A percentile compares a stretch with the other conserved stretches of the same genome.
Conservation (phyloP, 2,888 invertebrate genomes). For the Polydrusus cervinus region DNA sequence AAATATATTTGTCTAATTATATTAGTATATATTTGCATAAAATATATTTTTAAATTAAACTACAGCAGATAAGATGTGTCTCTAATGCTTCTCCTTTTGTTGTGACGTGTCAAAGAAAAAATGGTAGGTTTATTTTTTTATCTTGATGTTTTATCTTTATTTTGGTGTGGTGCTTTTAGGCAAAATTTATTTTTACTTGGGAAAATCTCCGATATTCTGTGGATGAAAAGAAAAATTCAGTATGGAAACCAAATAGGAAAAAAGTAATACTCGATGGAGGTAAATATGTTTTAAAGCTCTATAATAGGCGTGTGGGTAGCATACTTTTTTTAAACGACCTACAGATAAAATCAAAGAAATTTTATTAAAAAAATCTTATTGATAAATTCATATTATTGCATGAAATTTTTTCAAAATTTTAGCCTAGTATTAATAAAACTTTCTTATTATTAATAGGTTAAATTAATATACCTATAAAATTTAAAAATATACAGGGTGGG, state of each 20-base stretch:
- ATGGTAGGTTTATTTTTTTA: conserved; percentile 29
- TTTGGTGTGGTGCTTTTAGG: conserved; percentile 41
- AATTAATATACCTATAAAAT: too few relatives aligned
- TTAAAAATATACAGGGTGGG: too few relatives aligned
- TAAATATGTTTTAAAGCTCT: conserved; percentile 44
- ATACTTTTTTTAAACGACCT: neutral
- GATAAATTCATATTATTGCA: too few relatives aligned
- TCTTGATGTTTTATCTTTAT: neutral
- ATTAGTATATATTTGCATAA: conserved; percentile 16
- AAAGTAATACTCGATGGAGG: conserved; percentile 60
- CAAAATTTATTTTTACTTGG: conserved; percentile 56
- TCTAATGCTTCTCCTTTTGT: conserved; percentile 1
- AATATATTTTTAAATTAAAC: conserved; percentile 4
- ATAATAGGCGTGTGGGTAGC: neutral
- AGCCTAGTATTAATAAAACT: too few relatives aligned
- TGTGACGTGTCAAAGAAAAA: conserved; percentile 3
- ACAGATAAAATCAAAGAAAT: too few relatives aligned
- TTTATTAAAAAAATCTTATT: too few relatives aligned
- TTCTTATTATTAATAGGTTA: too few relatives aligned
- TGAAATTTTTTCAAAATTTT: too few relatives aligned
- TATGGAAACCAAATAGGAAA: conserved; percentile 54
- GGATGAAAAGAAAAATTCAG: conserved; percentile 41
- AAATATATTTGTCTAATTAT: conserved; percentile 19
- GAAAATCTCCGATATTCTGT: conserved; percentile 56
- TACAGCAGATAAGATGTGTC: conserved; percentile 19